Conservation (phyloP, 2,888 invertebrate genomes). For the Pogonocherus hispidulus region DNA sequence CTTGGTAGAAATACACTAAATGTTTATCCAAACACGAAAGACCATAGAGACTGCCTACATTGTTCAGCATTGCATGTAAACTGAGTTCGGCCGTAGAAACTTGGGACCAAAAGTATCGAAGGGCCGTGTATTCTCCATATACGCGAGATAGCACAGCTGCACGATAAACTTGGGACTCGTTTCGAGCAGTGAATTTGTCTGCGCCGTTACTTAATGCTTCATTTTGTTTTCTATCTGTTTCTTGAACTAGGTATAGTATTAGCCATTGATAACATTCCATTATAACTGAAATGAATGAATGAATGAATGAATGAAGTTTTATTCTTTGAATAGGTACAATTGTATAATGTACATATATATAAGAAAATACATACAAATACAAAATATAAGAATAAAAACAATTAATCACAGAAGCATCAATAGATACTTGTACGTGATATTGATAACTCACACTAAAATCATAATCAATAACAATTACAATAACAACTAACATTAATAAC, state of each 20-base stretch:
- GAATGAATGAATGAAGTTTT: no score
- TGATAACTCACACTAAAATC: no score
- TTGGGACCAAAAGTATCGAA: slow-evolving; percentile 71
- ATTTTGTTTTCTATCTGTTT: slow-evolving; percentile 77
- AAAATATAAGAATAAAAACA: no score
- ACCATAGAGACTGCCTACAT: slow-evolving; percentile 72
- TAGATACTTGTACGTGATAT: no score
- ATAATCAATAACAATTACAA: no score
- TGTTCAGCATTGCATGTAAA: slow-evolving; percentile 67
- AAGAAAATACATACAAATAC: no score
- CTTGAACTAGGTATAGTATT: slow-evolving; percentile 81
- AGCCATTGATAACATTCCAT: slow-evolving; percentile 86
- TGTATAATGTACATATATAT: no score
- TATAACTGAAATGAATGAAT: slow-evolving; percentile 73
- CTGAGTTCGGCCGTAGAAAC: slow-evolving; percentile 62
- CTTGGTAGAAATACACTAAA: slow-evolving; percentile 75
- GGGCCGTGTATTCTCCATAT: slow-evolving; percentile 80
- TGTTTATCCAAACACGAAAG: slow-evolving; percentile 75
- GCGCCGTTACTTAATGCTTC: slow-evolving; percentile 71
- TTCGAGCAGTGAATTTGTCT: slow-evolving; percentile 82
- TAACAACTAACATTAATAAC: no score
- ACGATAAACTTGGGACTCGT: slow-evolving; percentile 83
- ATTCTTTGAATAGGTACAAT: no score
- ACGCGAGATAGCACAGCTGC: slow-evolving; percentile 82
- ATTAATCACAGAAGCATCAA: no score